Base-by-base conservation (phyloP, 1,140 invertebrate genomes). In the Eriocheir sinensis region DNA sequence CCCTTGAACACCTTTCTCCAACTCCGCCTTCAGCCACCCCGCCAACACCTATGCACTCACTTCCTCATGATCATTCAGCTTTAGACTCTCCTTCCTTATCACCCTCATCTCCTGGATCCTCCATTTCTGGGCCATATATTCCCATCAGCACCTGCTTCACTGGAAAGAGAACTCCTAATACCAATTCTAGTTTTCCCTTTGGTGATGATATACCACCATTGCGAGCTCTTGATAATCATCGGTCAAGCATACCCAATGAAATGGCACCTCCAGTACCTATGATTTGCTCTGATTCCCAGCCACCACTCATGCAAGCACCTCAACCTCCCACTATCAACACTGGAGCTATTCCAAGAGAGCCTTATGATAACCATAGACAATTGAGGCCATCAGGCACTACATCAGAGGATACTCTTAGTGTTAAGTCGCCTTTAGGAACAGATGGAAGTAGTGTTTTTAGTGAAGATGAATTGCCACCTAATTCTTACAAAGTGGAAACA, bases 101-200 rank as follows among this genome's bases (percentile, higher is more conserved):
- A 53, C 94, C 96, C 32, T 95, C 92, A 79, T 95, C 96, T 41
- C 93, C 95, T 36, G 81, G 93, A 38, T 95, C 90, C 88, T 96
- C 96, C 92, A 95, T 96, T 21, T 96, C 96, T 48, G 96, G 96
- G 27, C 97, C 97, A 41, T 97, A 97, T 96, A 97, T 97, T 94
- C 97, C 96, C 15, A 97, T 97, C 95, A 99, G 98, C 93, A 98
- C 99, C 96, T 99, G 99, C 96, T 98, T 98, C 95, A 98, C 98
- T 91, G 99, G 99, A 8, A 95, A 95, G 44, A 94, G 95, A 90
- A 92, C 94, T 81, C 97, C 97, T 94, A 97, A 53, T 32, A 80
- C 98, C 15, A 96, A 80, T 48, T 92, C 80, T 9, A 91, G 93
- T 40, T 95, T 94, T 44, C 95, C 90, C 0, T 89, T 79, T 72